phyloP scores from a whole-genome alignment of 2,113 vertebrate species.

The Elephas maximus region DNA sequence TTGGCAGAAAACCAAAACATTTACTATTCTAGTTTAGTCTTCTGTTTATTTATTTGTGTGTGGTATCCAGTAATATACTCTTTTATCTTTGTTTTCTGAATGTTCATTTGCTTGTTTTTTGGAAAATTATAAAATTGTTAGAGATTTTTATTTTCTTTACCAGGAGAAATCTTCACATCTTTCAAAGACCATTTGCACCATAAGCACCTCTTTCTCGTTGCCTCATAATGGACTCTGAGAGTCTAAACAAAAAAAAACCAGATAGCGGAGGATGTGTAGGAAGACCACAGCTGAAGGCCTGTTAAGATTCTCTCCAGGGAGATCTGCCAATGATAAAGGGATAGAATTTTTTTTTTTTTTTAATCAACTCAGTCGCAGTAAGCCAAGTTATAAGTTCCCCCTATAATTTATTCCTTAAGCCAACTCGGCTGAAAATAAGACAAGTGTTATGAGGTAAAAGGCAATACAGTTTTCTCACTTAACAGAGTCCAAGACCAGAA shows the following conservation, averaged over 20 bases:
- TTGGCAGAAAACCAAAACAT: not conserved
- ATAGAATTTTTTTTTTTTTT: not conserved
- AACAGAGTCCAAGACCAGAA: not conserved
- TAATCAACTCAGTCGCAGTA: not conserved
- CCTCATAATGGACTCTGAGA: not conserved
- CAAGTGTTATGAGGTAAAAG: not conserved
- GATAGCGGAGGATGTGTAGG: not conserved
- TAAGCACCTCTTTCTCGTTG: not conserved
- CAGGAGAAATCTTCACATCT: slow-evolving; percentile 23
- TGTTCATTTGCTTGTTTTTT: not conserved
- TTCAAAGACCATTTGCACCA: not conserved
- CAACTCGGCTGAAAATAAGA: slow-evolving; percentile 5
- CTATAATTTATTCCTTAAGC: slow-evolving; percentile 42
- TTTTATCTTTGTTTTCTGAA: not conserved
- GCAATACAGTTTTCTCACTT: not conserved
- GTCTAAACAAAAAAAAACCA: not conserved
- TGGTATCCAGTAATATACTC: not conserved
- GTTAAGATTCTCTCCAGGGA: not conserved
- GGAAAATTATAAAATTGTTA: slow-evolving; percentile 8
- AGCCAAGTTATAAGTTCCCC: not conserved
- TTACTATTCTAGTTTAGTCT: not conserved
- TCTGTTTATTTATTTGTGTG: not conserved
- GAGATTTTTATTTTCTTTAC: slow-evolving; percentile 14
- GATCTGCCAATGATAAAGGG: not conserved
- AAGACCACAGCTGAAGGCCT: not conserved